phyloP scores from a whole-genome alignment of 1,140 invertebrate genomes.

The Bombyx mandarina region DNA sequence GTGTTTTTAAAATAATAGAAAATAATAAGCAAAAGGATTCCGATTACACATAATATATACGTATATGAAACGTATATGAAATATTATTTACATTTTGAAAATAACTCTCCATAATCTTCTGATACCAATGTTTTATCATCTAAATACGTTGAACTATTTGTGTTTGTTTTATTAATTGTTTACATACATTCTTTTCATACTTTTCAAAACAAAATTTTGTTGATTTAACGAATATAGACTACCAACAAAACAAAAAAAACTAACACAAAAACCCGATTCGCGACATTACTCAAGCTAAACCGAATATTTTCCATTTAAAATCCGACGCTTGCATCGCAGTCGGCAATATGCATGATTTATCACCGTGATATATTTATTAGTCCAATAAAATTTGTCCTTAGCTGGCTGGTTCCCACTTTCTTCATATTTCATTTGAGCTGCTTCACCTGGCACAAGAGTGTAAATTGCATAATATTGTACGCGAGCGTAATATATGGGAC shows the following conservation, averaged over 20 bases:
- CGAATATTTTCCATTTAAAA: slow-evolving; percentile 21
- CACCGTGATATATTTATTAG: slow-evolving; percentile 24
- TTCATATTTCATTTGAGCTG: slow-evolving; percentile 15
- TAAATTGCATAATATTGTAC: slow-evolving; percentile 6
- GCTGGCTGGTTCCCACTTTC: slow-evolving; percentile 15
- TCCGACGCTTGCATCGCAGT: slow-evolving; percentile 13
- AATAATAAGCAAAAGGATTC: too few relatives aligned
- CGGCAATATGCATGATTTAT: slow-evolving; percentile 28
- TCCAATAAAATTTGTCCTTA: slow-evolving; percentile 32
- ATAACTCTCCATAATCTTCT: too few relatives aligned
- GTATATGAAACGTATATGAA: too few relatives aligned
- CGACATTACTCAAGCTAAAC: slow-evolving; percentile 14
- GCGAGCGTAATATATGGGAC: slow-evolving; percentile 2
- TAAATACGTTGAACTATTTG: too few relatives aligned
- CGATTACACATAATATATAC: too few relatives aligned
- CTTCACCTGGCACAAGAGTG: slow-evolving; percentile 7
- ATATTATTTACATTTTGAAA: too few relatives aligned
- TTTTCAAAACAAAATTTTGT: too few relatives aligned
- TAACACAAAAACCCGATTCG: slow-evolving; percentile 1
- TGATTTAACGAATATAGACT: background rate
- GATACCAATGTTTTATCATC: too few relatives aligned
- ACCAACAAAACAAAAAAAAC: slow-evolving; percentile 1
- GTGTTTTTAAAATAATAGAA: too few relatives aligned
- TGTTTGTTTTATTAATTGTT: too few relatives aligned
- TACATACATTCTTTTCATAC: too few relatives aligned